Conservation (phyloP, 92 coral and sea anemone genomes). For the Siderastrea radians region DNA sequence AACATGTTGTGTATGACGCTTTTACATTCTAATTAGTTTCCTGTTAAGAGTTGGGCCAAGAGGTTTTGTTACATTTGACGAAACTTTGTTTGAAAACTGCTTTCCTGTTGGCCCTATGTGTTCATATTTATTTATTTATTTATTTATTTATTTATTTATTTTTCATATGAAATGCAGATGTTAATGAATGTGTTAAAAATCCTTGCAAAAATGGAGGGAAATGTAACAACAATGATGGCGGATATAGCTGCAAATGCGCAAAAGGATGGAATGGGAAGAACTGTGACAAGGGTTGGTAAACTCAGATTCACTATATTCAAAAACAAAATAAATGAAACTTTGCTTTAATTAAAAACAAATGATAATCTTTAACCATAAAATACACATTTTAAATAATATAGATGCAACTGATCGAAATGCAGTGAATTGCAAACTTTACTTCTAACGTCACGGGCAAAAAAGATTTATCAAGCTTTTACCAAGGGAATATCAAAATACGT, state of each 20-base stretch:
- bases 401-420: no score
- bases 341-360: background rate
- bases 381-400: no score
- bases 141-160: background rate
- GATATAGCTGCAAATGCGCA: slow-evolving; percentile 33
- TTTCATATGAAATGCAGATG: slow-evolving; percentile 16
- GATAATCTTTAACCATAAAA: background rate
- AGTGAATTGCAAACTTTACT: no score
- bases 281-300: slow-evolving; percentile 40
- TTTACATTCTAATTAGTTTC: no score
- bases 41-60: background rate
- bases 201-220: slow-evolving; percentile 60
- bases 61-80: background rate
- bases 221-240: slow-evolving; percentile 39
- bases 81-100: no score
- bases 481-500: no score
- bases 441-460: no score
- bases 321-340: background rate
- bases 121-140: no score
- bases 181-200: slow-evolving; percentile 31
- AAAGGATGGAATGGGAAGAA: slow-evolving; percentile 34
- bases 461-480: no score
- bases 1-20: no score
- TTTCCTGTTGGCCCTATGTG: no score
- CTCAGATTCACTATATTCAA: background rate